A percentile compares a stretch with the other conserved stretches of the same genome.
These are phyloP conservation scores for Dipus sagitta DNA, from an alignment of 2,797 vertebrate genomes.

Conservation along the genomic window DNA sequence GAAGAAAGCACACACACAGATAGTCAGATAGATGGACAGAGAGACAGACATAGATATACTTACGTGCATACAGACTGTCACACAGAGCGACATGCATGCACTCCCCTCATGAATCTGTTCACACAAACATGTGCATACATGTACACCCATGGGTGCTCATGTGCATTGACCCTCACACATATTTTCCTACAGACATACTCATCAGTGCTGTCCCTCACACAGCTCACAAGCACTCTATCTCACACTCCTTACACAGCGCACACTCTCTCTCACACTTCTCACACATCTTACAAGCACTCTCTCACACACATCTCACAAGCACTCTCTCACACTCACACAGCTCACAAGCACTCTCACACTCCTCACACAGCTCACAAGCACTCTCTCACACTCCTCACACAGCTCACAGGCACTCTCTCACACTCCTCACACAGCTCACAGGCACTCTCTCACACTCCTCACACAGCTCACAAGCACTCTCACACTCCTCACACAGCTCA, in stretches of 20 bases:
- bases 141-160: background rate
- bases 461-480: background rate
- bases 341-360: background rate
- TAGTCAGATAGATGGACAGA: background rate
- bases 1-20: too few relatives aligned
- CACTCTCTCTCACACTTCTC: too few relatives aligned
- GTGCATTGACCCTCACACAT: background rate
- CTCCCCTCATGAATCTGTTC: background rate
- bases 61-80: background rate
- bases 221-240: background rate
- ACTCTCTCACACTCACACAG: background rate
- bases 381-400: background rate
- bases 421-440: background rate
- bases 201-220: too few relatives aligned
- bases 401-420: background rate
- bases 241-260: background rate
- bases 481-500: background rate
- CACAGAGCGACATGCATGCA: background rate
- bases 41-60: too few relatives aligned
- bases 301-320: background rate
- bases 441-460: background rate
- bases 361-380: background rate
- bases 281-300: too few relatives aligned
- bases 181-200: too few relatives aligned
- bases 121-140: background rate